Evolutionary conservation across 2,888 invertebrate species (phyloP).

Genomic region (Noctua fimbriata): DNA sequence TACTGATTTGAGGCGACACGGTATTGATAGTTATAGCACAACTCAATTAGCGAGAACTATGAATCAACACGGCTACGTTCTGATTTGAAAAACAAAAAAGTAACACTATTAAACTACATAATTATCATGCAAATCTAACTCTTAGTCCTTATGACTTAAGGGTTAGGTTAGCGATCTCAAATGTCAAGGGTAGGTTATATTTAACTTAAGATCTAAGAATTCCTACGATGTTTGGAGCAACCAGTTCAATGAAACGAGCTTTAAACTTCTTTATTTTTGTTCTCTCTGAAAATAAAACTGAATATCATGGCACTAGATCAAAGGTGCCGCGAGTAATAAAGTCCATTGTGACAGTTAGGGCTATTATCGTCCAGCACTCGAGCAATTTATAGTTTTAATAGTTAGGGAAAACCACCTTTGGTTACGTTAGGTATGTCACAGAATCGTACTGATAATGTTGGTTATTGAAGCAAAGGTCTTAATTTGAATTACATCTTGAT

Average conservation of each 20-base stretch:
- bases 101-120: neutral
- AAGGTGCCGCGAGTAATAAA: conserved; percentile 2
- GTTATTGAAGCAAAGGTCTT: neutral
- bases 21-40: neutral
- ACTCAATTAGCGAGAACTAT: neutral
- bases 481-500: neutral
- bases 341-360: neutral
- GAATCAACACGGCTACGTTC: neutral
- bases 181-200: neutral
- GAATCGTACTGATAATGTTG: neutral
- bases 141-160: neutral
- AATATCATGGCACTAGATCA: conserved; percentile 20
- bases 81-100: neutral
- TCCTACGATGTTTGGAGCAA: neutral
- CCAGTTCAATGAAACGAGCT: neutral
- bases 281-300: conserved; percentile 20
- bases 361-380: conserved; percentile 6
- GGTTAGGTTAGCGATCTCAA: neutral
- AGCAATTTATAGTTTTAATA: conserved; percentile 9
- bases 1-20: neutral
- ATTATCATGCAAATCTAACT: neutral
- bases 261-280: neutral
- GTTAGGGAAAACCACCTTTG: neutral
- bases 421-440: neutral
- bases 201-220: neutral